Evolutionary conservation across 2,113 vertebrate genomes (phyloP).

Genomic region (Grus americana): DNA sequence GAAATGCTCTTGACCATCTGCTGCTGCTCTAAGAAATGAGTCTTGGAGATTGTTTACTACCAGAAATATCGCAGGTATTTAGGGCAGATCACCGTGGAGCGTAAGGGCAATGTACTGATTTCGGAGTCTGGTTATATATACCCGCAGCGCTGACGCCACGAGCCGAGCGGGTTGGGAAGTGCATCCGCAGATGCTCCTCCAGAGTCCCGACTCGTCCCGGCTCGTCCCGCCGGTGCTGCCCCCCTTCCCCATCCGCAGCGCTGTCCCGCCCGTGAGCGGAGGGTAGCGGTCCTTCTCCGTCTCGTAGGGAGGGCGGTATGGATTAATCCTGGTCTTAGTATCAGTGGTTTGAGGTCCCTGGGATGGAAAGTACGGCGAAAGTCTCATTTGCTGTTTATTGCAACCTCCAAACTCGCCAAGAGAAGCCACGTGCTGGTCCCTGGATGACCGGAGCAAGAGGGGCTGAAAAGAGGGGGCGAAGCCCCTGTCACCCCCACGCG

Average conservation of each 20-base stretch:
- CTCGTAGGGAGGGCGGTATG: fast-evolving
- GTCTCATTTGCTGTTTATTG: fast-evolving
- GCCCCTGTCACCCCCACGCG: fast-evolving
- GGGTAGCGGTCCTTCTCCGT: fast-evolving
- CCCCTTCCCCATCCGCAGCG: background rate
- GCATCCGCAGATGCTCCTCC: background rate
- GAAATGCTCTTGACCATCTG: constrained; percentile 70
- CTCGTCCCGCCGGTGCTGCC: fast-evolving
- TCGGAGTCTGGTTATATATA: background rate
- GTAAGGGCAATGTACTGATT: background rate
- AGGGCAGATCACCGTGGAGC: background rate
- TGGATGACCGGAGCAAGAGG: no score
- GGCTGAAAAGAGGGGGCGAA: background rate
- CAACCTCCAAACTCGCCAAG: background rate
- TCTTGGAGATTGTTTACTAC: constrained; percentile 51
- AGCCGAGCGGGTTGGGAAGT: background rate
- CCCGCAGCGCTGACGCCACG: fast-evolving
- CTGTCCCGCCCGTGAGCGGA: fast-evolving
- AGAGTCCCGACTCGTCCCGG: fast-evolving
- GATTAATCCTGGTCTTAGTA: background rate
- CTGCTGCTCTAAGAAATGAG: constrained; percentile 43
- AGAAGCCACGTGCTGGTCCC: background rate
- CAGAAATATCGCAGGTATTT: constrained; percentile 10
- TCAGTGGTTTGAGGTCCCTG: background rate
- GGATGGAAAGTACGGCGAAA: fast-evolving